phyloP scores from a whole-genome alignment of 2,113 vertebrate species.

The Mus spicilegus region DNA sequence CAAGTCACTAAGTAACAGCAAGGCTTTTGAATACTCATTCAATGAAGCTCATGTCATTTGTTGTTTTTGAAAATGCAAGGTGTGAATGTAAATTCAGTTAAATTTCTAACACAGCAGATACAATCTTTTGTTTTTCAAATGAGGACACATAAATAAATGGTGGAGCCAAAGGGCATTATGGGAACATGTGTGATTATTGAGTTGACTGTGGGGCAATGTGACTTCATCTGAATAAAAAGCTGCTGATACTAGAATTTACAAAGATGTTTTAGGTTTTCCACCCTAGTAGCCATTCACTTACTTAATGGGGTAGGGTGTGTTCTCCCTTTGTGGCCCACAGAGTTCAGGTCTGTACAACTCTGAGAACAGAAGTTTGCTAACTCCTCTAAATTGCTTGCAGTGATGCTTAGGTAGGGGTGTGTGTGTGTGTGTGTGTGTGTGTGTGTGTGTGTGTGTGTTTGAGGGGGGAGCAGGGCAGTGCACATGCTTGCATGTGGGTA shows the following conservation, averaged over 20 bases:
- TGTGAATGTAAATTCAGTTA: neutral
- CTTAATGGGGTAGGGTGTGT: fast-evolving
- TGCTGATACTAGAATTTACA: neutral
- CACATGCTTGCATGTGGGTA: neutral
- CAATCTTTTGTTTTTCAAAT: neutral
- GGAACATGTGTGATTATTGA: neutral
- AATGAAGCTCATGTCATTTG: neutral
- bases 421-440: neutral
- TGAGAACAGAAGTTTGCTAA: neutral
- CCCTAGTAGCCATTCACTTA: too few relatives aligned
- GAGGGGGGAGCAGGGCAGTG: too few relatives aligned
- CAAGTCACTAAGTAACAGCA: slow-evolving; percentile 32
- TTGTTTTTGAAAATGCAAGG: slow-evolving; percentile 16
- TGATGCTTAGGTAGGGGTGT: neutral
- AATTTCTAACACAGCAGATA: neutral
- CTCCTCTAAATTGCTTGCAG: neutral
- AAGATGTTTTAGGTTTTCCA: neutral
- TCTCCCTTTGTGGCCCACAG: neutral
- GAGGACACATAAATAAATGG: neutral
- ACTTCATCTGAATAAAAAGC: neutral
- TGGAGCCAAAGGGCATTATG: neutral
- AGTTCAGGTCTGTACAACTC: neutral
- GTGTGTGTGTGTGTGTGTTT: neutral
- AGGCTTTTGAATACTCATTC: slow-evolving; percentile 2
- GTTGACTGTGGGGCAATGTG: neutral